phyloP scores from a whole-genome alignment of 2,113 vertebrate genomes.

The Xyliphius kryptos region DNA sequence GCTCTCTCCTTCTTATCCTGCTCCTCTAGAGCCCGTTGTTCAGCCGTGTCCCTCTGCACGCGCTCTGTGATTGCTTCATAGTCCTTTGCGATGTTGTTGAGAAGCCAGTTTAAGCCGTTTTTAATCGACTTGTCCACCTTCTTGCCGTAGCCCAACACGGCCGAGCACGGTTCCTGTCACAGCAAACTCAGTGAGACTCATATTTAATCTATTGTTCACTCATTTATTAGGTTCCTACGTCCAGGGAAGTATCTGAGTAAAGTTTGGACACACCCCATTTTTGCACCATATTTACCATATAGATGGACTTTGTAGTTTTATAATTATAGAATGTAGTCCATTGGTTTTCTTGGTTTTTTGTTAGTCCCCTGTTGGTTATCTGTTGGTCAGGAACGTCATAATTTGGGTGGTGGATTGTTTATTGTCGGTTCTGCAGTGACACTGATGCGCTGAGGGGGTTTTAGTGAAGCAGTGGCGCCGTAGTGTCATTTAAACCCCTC shows the following conservation, averaged over 20 bases:
- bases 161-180: conserved; percentile 85
- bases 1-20: conserved; percentile 82
- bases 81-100: conserved; percentile 86
- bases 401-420: no score
- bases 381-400: no score
- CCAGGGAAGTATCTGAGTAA: no score
- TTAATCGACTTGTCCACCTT: conserved; percentile 92
- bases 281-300: no score
- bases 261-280: no score
- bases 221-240: no score
- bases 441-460: no score
- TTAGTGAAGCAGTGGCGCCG: no score
- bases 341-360: neutral
- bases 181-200: neutral
- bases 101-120: conserved; percentile 87
- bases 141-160: conserved; percentile 80
- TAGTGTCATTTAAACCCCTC: no score
- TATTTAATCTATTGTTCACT: no score
- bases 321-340: neutral
- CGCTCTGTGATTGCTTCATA: conserved; percentile 85
- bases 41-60: conserved; percentile 82
- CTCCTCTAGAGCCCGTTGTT: conserved; percentile 82
- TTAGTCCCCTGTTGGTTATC: neutral
- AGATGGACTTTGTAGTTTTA: no score
- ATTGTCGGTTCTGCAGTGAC: no score